A percentile compares a stretch with the other conserved stretches of the same genome.
These are phyloP conservation scores for Phoebastria nigripes DNA, from an alignment of 2,797 vertebrate genomes.

Conservation along the genomic window DNA sequence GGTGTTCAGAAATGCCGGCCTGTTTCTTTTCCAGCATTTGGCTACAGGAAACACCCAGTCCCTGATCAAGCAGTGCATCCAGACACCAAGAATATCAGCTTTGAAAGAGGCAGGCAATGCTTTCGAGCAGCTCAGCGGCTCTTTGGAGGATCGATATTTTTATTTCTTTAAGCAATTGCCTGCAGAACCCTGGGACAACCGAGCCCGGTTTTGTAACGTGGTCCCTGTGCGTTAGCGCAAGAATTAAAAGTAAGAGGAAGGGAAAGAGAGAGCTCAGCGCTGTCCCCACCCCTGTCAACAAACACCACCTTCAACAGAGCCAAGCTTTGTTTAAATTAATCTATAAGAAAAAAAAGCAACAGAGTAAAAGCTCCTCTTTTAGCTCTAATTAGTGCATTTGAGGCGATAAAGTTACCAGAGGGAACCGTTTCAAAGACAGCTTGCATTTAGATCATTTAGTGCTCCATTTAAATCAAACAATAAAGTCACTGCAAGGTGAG, in stretches of 20 bases:
- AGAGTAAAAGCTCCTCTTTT: constrained; percentile 41
- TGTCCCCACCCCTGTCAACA: constrained; percentile 26
- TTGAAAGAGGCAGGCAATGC: neutral
- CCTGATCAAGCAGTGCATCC: neutral
- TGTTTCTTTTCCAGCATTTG: neutral
- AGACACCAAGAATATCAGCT: neutral
- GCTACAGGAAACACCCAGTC: neutral
- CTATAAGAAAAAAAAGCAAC: neutral
- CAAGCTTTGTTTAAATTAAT: constrained; percentile 47
- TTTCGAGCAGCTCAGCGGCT: neutral
- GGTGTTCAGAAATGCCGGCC: neutral
- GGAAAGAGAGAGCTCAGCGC: neutral
- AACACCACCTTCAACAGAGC: constrained; percentile 9
- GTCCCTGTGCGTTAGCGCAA: neutral
- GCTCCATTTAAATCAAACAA: constrained; percentile 29
- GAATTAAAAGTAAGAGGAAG: neutral
- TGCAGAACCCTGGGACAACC: neutral
- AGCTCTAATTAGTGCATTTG: constrained; percentile 44
- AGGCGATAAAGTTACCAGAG: constrained; percentile 8
- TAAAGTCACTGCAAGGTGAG: constrained; percentile 46
- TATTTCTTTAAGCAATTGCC: neutral
- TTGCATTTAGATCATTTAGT: neutral
- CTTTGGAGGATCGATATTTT: neutral
- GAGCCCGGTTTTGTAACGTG: neutral
- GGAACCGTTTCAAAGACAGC: constrained; percentile 13